Evolutionary conservation across 2,888 invertebrate species (phyloP).

Genomic region (Drosophila affinis): DNA sequence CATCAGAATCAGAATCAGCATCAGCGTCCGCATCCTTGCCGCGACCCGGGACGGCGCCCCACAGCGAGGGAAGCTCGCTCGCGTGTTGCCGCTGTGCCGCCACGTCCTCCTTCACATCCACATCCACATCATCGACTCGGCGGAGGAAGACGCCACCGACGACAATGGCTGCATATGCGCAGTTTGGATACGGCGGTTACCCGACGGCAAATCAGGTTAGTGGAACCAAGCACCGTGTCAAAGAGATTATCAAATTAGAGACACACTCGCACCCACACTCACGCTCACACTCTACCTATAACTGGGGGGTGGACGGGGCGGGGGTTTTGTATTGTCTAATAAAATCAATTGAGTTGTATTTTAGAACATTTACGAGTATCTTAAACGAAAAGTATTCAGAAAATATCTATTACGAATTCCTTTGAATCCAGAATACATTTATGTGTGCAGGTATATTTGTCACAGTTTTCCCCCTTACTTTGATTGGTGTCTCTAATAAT

Average conservation of each 20-base stretch:
- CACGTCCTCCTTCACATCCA: conserved; percentile 1
- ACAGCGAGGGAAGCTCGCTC: conserved; percentile 53
- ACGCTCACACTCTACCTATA: not conserved
- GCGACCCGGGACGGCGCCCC: conserved; percentile 58
- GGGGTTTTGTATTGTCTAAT: not conserved
- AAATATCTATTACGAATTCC: too few species aligned
- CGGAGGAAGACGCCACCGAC: conserved; percentile 36
- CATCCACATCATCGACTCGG: conserved; percentile 30
- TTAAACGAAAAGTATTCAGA: not conserved
- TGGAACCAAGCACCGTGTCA: conserved; percentile 2
- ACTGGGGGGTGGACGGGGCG: not conserved
- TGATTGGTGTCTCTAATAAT: not conserved
- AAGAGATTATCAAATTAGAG: not conserved
- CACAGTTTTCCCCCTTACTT: not conserved
- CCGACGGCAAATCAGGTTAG: conserved; percentile 96
- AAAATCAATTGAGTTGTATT: not conserved
- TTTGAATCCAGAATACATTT: not conserved
- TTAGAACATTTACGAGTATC: not conserved
- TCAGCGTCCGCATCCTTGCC: conserved; percentile 58
- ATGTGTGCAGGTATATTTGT: not conserved
- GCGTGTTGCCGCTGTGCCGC: conserved; percentile 20
- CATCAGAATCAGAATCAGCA: conserved; percentile 22
- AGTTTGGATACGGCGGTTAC: conserved; percentile 95
- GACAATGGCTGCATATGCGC: conserved; percentile 91
- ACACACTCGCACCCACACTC: not conserved